These are phyloP conservation scores for Nemurella pictetii DNA, from an alignment of 2,888 invertebrate genomes.

Conservation along the genomic window DNA sequence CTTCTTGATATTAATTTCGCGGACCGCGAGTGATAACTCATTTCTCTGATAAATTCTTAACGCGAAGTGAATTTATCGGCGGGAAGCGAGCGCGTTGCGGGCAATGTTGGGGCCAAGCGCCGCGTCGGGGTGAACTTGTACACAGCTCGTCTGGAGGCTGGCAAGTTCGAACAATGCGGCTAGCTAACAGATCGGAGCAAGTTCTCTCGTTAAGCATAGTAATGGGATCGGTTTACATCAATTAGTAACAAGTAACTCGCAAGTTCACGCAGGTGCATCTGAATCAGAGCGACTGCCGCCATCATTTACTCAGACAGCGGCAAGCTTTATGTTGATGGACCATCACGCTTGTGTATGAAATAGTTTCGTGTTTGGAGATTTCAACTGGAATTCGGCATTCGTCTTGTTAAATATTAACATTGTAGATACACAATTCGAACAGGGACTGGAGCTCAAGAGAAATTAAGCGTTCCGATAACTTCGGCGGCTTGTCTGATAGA, in stretches of 20 bases:
- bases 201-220: conserved; percentile 26
- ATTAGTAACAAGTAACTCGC: conserved; percentile 12
- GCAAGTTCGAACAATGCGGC: conserved; percentile 1
- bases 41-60: background rate
- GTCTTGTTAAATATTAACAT: no score
- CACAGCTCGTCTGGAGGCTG: background rate
- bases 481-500: background rate
- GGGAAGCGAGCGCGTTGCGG: background rate
- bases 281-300: background rate
- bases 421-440: background rate
- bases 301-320: background rate
- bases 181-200: conserved; percentile 23
- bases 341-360: no score
- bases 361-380: no score
- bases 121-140: background rate
- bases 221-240: conserved; percentile 24
- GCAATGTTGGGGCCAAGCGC: background rate
- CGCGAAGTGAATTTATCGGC: conserved; percentile 2
- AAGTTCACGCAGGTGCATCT: conserved; percentile 23
- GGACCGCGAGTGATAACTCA: background rate
- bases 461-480: background rate
- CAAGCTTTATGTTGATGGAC: background rate
- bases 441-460: background rate
- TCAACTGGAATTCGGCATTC: no score
- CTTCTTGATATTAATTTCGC: background rate